Base-by-base conservation (phyloP, 2,888 invertebrate species). In the Drosophila lutescens region DNA sequence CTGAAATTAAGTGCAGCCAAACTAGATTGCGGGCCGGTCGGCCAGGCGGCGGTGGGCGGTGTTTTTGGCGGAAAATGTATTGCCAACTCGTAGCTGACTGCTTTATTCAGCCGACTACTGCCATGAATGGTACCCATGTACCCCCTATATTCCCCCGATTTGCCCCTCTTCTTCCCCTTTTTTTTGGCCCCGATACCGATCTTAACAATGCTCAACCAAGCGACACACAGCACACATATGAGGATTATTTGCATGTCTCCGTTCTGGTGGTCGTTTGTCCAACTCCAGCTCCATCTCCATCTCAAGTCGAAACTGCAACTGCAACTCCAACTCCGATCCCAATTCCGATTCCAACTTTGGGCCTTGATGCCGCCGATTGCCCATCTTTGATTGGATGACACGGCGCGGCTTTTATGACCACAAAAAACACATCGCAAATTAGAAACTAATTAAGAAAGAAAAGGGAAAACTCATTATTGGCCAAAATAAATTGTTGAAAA, bases 1-100 rank as follows among this genome's bases (percentile, higher is more conserved):
- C 80, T 87, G 89, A 82, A 88, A 88, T 88, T 88, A 89, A 86
- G 89, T 88, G 89, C 89, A 84, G 87, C 82, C 87, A 74, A 86
- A 83, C 74, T 83, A 88, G 89, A 79, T 76, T 73, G 79, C 70
- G 69, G 68, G 30, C 47, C 30, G 15, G 63, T 55, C 57, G 68
- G 63, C 30, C 30, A 30, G 63, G 59, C 57, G 68, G 63, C 50
- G 47, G 72, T 40, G 38, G 23, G 26, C 53, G 15, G 56, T 17
- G 53, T 53, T 53, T 74, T 74, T 49, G 71, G 63, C 46, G 74
- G 58, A 71, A 84, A 84, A 86, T 81, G 86, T 77, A 81, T 81
- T 78, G 78, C 87, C 79, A 79, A 76, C 61, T 49, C 34, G 66
- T 40, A 56, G 50, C 86, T 87, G 87, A 83, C 83, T 83, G 83